These are phyloP conservation scores for Notothenia rossii DNA, from an alignment of 2,113 vertebrate species.

Conservation along the genomic window DNA sequence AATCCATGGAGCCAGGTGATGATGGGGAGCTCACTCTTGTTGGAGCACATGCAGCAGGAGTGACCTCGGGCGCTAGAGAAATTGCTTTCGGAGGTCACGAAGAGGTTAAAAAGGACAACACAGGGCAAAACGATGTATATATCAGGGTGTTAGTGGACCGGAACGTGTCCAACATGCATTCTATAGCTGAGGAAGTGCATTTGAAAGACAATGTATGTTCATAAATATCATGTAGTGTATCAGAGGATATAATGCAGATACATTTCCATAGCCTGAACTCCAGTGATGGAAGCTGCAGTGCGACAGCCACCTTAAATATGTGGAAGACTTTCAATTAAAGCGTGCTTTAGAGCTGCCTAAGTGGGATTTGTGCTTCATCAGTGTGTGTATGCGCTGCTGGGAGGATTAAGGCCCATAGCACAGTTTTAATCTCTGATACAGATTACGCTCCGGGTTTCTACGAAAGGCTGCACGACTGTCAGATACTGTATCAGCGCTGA, in stretches of 20 bases:
- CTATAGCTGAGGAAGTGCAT: neutral
- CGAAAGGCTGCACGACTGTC: slow-evolving; percentile 38
- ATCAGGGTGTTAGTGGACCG: neutral
- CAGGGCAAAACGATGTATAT: neutral
- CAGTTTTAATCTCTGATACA: slow-evolving; percentile 68
- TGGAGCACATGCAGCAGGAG: neutral
- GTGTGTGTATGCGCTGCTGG: slow-evolving; percentile 8
- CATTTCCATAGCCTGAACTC: neutral
- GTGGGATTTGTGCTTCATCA: slow-evolving; percentile 67
- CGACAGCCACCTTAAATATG: slow-evolving; percentile 45
- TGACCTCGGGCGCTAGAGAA: slow-evolving; percentile 1
- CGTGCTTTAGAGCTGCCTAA: slow-evolving; percentile 39
- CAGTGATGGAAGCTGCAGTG: neutral
- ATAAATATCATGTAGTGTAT: neutral
- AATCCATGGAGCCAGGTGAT: slow-evolving; percentile 67
- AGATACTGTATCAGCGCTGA: neutral
- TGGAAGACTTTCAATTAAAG: slow-evolving; percentile 71
- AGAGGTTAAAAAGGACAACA: slow-evolving; percentile 34
- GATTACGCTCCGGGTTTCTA: slow-evolving; percentile 65
- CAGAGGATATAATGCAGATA: neutral
- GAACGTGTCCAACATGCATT: neutral
- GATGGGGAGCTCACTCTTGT: slow-evolving; percentile 51
- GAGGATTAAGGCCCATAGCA: slow-evolving; percentile 62
- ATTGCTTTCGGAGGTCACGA: slow-evolving; percentile 1
- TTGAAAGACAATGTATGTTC: no score